Base-by-base conservation (phyloP, 2,888 invertebrate species). In the Aethes cnicana region DNA sequence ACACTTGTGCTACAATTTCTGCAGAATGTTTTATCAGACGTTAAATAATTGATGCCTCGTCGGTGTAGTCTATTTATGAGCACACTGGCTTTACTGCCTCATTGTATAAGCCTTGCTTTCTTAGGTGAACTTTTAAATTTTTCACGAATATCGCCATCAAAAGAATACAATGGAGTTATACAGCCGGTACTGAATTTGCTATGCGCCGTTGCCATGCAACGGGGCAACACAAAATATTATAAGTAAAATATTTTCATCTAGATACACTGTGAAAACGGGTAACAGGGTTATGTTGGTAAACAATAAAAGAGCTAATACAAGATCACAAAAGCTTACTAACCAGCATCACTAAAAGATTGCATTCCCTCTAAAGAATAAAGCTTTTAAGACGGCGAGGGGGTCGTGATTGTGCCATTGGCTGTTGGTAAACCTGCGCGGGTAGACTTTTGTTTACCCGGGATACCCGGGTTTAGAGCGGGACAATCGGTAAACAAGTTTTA, bases 381-480 rank as follows among this genome's bases (percentile, higher is more conserved):
- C 52, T 52, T 52, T 52, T 52, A 52, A 52, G 52, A 52, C 20
- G 37, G 25, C 23, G 30, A 50, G 44, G 26, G 46, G 39, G 52
- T 23, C 18, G 23, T 48, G 43, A 44, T 44, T 32, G 46, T 52
- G 32, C 37, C 39, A 52, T 52, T 52, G 52, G 26, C 52, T 36
- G 43, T 44, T 52, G 46, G 52, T 52, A 39, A 44, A 52, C 52
- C 42, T 30, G 26, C 36, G 41, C 41, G 41, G 52, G 46, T 52
- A 44, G 52, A 52, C 44, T 52, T 52, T 52, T 52, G 52, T 52
- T 52, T 52, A 39, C 52, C 37, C 20, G 32, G 39, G 25, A 49
- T 49, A 49, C 49, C 42, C 21, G 49, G 47, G 21, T 37, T 42
- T 28, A 42, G 28, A 28, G 23, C 18, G 32, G 52, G 39, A 48